Base-by-base conservation (phyloP, 2,113 vertebrate species). In the Patagioenas fasciata region DNA sequence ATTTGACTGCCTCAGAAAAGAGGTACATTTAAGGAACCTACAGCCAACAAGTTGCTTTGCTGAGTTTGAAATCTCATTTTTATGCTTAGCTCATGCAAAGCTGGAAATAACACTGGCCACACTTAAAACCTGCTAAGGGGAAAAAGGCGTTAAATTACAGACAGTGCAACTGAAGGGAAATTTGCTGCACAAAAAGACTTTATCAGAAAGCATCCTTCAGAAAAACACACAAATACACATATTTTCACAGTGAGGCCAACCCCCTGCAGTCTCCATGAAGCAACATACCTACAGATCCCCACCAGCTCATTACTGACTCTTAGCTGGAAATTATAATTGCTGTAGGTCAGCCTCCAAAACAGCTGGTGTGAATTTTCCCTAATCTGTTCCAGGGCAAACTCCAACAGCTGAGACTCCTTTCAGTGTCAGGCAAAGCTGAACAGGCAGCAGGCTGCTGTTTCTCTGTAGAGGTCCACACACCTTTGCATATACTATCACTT, bases 11-110 rank as follows among this genome's bases (percentile, higher is more conserved):
- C 29, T 67, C 48, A 73, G 47, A 54, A 89, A 62, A 60, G 56
- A 90, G 23, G 64, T 36, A 85, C 60, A 32, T 51, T 80, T 71
- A 92, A 74, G 61, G 50, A 83, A 66, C 14, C 2, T 11, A 34
- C 25, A 70, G 61, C 44, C 21, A 70, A 70, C 29, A 51, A 42
- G 14, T 28, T 90, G 38, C 80, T 95, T 60, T 92, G 61, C 56
- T 40, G 69, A 91, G 50, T 65, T 53, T 56, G 65, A 86, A 93
- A 93, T 88, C 51, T 88, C 69, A 70, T 58, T 88, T 83, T 93
- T 73, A 88, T 56, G 75, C 40, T 78, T 92, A 56, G 80, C 67
- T 80, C 64, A 86, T 78, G 53, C 24, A 62, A 91, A 91, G 72
- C 26, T 93, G 85, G 44, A 96, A 91, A 83, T 64, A 91, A 80